Percentiles rank a stretch among this genome's conserved stretches.
Conservation (phyloP, 2,113 vertebrate species). For the Mohoua ochrocephala region DNA sequence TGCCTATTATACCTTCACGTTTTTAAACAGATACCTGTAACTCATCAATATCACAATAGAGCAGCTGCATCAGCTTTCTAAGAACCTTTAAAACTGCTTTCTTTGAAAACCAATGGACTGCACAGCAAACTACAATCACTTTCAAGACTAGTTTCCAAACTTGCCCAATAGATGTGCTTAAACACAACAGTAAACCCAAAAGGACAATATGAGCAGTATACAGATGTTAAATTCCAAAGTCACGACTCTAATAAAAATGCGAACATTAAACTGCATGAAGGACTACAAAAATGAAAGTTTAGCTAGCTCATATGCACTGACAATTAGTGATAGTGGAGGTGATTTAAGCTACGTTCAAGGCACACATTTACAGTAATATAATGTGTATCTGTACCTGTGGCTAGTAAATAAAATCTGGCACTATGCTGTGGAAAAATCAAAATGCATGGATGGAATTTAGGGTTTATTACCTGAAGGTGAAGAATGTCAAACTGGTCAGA, state of each 20-base stretch:
- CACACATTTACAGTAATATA: conserved; percentile 54
- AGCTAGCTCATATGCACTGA: conserved; percentile 37
- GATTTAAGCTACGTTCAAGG: conserved; percentile 56
- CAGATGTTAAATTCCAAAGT: conserved; percentile 50
- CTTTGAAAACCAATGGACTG: conserved; percentile 66
- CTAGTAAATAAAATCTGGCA: conserved; percentile 71
- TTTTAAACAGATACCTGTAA: conserved; percentile 80
- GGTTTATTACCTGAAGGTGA: conserved; percentile 92
- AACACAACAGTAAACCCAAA: conserved; percentile 49
- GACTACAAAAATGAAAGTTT: conserved; percentile 66
- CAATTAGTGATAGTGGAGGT: conserved; percentile 53
- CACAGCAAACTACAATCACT: conserved; percentile 58
- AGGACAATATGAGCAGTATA: conserved; percentile 27
- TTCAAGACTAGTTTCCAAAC: conserved; percentile 66
- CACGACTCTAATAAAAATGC: conserved; percentile 39
- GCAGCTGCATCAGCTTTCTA: conserved; percentile 72
- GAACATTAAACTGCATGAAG: conserved; percentile 12
- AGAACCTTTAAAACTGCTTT: conserved; percentile 68
- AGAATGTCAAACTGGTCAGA: conserved; percentile 89
- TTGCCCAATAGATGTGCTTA: conserved; percentile 54
- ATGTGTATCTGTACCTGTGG: conserved; percentile 39
- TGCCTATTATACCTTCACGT: conserved; percentile 63
- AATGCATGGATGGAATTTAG: conserved; percentile 77
- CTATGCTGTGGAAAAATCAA: conserved; percentile 64
- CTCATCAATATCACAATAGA: conserved; percentile 77